Percentiles rank a stretch among this genome's conserved stretches.
Conservation (phyloP, 1,140 invertebrate genomes). For the Drosophila busckii region DNA sequence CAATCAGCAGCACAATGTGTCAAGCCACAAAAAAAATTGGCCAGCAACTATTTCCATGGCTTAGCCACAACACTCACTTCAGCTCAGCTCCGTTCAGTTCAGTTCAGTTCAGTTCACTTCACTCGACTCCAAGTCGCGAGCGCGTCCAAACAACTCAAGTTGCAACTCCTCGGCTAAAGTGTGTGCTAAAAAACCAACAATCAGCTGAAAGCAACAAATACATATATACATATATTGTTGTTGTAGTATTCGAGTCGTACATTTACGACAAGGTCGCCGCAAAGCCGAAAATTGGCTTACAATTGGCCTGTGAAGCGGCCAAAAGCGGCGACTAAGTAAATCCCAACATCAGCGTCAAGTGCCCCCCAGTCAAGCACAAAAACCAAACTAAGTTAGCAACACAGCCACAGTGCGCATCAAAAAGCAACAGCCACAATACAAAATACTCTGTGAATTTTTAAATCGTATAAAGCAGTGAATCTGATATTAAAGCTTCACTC, state of each 20-base stretch:
- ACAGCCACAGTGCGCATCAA: neutral
- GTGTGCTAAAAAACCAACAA: slow-evolving; percentile 1
- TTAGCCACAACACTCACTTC: no score
- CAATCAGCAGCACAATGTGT: slow-evolving; percentile 64
- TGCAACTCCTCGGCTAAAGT: no score
- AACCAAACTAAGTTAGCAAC: slow-evolving; percentile 2
- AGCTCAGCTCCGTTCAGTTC: no score
- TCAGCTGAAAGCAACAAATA: neutral
- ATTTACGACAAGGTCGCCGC: slow-evolving; percentile 6
- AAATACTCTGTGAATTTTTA: slow-evolving; percentile 4
- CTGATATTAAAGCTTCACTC: no score
- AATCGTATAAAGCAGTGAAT: no score
- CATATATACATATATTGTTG: neutral
- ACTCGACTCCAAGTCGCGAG: no score
- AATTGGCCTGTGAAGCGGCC: slow-evolving; percentile 68
- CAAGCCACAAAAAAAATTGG: slow-evolving; percentile 22
- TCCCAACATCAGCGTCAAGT: slow-evolving; percentile 51
- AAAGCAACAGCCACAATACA: neutral
- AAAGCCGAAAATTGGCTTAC: slow-evolving; percentile 68
- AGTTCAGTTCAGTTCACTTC: no score
- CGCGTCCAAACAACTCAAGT: no score
- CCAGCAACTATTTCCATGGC: neutral
- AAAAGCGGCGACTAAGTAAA: slow-evolving; percentile 45
- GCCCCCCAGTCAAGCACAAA: slow-evolving; percentile 33
- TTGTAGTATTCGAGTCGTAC: neutral